Conservation (phyloP, 2,113 vertebrate species). For the Perccottus glenii region DNA sequence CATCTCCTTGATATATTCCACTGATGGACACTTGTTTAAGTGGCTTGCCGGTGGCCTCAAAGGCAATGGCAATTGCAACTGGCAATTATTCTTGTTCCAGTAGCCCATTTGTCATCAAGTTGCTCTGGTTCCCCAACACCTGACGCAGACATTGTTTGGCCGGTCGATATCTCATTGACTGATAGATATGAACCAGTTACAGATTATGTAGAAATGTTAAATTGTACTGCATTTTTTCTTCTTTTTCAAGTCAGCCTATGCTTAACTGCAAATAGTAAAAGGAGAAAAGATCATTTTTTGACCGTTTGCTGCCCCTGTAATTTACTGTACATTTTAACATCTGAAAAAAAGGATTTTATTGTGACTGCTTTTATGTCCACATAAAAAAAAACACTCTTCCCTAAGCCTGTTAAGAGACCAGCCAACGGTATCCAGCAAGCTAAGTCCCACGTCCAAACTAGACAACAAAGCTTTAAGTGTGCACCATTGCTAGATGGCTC, state of each 20-base stretch:
- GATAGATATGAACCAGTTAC: too few species aligned
- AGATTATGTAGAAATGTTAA: too few species aligned
- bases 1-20: too few species aligned
- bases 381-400: conserved; percentile 55
- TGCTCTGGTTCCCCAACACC: too few species aligned
- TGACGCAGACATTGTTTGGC: too few species aligned
- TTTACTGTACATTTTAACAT: conserved; percentile 50
- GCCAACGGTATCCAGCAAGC: conserved; percentile 35
- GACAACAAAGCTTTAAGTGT: conserved; percentile 58
- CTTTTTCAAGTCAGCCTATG: too few species aligned
- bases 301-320: conserved; percentile 50
- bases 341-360: conserved; percentile 62
- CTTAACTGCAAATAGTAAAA: neutral
- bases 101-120: too few species aligned
- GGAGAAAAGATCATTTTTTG: conserved; percentile 24
- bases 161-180: too few species aligned
- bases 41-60: too few species aligned
- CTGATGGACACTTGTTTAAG: too few species aligned
- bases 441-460: conserved; percentile 45
- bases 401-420: conserved; percentile 62
- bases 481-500: conserved; percentile 49
- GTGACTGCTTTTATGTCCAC: conserved; percentile 50
- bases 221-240: neutral
- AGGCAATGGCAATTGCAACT: too few species aligned
- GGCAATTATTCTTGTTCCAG: too few species aligned